Evolutionary conservation across 2,797 vertebrate species (phyloP).

Genomic region (Emys orbicularis): DNA sequence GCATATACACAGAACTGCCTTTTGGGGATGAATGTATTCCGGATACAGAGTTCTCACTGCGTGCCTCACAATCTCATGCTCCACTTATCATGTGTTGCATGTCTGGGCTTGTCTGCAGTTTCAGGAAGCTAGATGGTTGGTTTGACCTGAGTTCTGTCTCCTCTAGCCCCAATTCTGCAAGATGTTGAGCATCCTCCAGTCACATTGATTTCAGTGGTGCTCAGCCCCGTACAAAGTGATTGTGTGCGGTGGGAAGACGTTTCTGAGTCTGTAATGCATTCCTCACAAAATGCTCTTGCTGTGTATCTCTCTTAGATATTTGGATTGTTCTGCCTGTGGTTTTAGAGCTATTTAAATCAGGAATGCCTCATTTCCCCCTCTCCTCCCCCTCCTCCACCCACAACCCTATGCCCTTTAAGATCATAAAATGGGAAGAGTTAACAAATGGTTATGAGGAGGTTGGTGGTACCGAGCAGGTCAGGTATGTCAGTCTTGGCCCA

Average conservation of each 20-base stretch:
- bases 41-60: not conserved
- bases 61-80: not conserved
- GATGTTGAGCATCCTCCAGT: not conserved
- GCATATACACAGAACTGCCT: conserved; percentile 16
- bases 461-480: conserved; percentile 36
- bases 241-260: not conserved
- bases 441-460: conserved; percentile 11
- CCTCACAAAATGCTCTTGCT: conserved; percentile 32
- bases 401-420: not conserved
- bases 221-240: not conserved
- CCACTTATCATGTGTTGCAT: not conserved
- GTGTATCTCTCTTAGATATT: not conserved
- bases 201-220: not conserved
- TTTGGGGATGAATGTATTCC: conserved; percentile 66
- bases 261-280: conserved; percentile 54
- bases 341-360: conserved; percentile 55
- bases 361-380: not conserved
- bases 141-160: not conserved
- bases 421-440: conserved; percentile 53
- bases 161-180: not conserved
- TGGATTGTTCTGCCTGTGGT: not conserved
- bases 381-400: not conserved
- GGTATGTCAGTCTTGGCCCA: conserved; percentile 57
- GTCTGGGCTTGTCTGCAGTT: fast-evolving
- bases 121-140: not conserved